Conservation (phyloP, 1,140 invertebrate species). For the Fopius arisanus region DNA sequence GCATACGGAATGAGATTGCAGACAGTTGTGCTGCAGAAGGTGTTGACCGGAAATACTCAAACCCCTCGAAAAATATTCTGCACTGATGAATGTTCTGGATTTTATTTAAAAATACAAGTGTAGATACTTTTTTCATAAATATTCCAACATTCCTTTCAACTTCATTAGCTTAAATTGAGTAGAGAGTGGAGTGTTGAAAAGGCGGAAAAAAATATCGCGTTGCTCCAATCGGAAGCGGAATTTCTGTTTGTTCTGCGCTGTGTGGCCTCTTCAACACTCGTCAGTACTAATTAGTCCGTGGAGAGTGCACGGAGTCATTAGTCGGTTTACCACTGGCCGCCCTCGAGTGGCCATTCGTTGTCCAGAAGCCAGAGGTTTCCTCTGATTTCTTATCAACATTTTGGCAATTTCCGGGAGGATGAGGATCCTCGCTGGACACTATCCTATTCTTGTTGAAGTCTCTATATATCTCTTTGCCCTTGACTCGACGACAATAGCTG, state of each 20-base stretch:
- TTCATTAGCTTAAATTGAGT: no score
- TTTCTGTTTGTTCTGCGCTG: not conserved
- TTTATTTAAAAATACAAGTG: no score
- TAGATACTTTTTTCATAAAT: no score
- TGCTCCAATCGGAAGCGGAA: no score
- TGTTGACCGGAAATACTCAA: not conserved
- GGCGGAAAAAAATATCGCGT: no score
- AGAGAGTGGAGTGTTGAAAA: no score
- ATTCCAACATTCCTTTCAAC: no score
- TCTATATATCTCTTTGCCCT: not conserved
- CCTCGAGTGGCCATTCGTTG: constrained; percentile 12
- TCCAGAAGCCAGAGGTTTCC: not conserved
- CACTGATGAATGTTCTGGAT: not conserved
- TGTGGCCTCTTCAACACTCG: constrained; percentile 6
- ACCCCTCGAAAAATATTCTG: not conserved
- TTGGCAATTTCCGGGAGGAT: not conserved
- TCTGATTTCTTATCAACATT: not conserved
- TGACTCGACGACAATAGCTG: not conserved
- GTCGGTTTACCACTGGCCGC: constrained; percentile 26
- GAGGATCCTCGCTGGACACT: not conserved
- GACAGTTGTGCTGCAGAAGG: not conserved
- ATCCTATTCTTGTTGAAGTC: not conserved
- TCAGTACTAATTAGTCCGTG: constrained; percentile 23
- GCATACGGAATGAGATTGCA: not conserved
- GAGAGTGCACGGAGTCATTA: constrained; percentile 21